Percentiles rank a stretch among this genome's conserved stretches.
phyloP scores from a whole-genome alignment of 1,140 invertebrate species.

The Pogonus chalceus region DNA sequence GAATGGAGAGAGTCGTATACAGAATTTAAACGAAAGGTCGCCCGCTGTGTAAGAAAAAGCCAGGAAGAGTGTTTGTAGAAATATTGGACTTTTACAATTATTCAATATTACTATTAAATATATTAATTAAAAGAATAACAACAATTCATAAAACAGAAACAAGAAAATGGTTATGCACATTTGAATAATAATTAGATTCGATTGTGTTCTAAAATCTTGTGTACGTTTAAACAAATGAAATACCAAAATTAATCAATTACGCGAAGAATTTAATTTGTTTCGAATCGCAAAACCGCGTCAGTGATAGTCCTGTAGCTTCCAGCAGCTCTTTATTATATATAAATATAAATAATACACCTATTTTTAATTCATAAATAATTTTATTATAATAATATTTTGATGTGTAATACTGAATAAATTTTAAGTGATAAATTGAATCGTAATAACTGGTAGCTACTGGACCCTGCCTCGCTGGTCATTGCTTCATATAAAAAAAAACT shows the following conservation, averaged over 20 bases:
- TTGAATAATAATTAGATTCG: neutral
- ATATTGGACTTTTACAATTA: conserved; percentile 11
- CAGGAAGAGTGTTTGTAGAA: conserved; percentile 87
- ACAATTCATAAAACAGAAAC: neutral
- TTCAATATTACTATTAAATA: neutral
- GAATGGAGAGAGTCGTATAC: conserved; percentile 95
- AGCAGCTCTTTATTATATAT: neutral
- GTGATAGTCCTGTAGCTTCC: neutral
- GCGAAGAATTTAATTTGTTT: neutral
- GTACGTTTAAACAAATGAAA: neutral
- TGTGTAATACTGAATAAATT: too few species aligned
- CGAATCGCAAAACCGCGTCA: neutral
- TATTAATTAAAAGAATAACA: neutral
- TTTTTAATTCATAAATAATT: neutral
- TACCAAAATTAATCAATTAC: neutral
- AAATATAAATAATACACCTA: neutral
- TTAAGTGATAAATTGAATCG: too few species aligned
- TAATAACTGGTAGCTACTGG: too few species aligned
- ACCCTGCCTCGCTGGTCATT: too few species aligned
- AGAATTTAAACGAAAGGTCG: conserved; percentile 97
- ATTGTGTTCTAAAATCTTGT: neutral
- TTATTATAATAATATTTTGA: too few species aligned
- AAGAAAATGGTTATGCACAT: neutral
- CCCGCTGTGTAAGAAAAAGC: conserved; percentile 94
- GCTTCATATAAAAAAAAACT: too few species aligned